Conservation (phyloP, 2,113 vertebrate species). For the Salvelinus sp. region DNA sequence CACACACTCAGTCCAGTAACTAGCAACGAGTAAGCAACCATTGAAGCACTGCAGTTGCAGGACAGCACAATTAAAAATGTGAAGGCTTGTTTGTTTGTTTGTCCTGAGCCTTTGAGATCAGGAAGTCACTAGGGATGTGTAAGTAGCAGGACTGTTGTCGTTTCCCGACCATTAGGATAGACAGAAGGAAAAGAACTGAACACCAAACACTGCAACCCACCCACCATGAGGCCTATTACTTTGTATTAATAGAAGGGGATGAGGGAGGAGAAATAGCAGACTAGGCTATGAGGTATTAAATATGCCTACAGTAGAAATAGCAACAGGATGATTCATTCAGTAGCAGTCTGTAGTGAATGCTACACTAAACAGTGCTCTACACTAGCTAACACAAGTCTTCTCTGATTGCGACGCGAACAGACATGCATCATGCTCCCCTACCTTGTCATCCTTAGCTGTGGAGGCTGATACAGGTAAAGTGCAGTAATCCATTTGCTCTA, state of each 20-base stretch:
- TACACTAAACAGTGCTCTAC: neutral
- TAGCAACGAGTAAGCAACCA: neutral
- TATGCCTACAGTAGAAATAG: slow-evolving; percentile 17
- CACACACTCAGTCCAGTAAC: slow-evolving; percentile 1
- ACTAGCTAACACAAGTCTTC: slow-evolving; percentile 47
- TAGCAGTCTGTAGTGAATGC: neutral
- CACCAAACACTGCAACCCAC: slow-evolving; percentile 10
- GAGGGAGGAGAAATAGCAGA: neutral
- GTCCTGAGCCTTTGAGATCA: neutral
- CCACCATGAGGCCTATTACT: slow-evolving; percentile 6
- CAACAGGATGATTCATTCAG: neutral
- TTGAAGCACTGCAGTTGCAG: slow-evolving; percentile 5
- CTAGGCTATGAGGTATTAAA: slow-evolving; percentile 14
- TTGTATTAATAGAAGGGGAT: slow-evolving; percentile 25
- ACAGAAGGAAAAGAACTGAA: slow-evolving; percentile 38
- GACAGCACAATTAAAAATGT: neutral
- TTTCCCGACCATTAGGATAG: neutral
- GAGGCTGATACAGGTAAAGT: slow-evolving; percentile 95
- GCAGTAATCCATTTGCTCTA: slow-evolving; percentile 97
- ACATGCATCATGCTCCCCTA: slow-evolving; percentile 86
- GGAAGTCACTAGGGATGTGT: slow-evolving; percentile 4
- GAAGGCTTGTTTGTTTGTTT: neutral
- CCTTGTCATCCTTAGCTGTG: slow-evolving; percentile 89
- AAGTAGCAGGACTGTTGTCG: neutral
- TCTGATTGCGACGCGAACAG: slow-evolving; percentile 80